Conservation (phyloP, 2,113 vertebrate genomes). For the Chrysemys picta region DNA sequence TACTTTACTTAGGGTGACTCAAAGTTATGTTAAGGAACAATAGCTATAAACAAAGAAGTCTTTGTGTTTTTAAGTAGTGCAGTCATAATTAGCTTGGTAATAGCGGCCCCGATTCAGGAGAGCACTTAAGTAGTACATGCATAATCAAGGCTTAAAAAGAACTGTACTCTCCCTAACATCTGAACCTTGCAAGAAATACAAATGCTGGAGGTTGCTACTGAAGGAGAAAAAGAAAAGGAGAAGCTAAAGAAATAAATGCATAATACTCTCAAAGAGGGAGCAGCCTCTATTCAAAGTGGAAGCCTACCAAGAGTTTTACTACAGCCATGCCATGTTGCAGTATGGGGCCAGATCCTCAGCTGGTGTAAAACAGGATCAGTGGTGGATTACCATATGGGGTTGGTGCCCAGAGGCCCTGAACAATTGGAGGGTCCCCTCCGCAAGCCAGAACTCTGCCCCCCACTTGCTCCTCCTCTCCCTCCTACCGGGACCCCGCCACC, state of each 20-base stretch:
- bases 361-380: background rate
- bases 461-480: no score
- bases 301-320: background rate
- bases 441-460: no score
- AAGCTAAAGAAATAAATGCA: background rate
- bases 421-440: no score
- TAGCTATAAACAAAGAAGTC: background rate
- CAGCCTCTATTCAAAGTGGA: background rate
- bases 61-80: background rate
- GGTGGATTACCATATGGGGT: no score
- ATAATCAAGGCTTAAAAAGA: background rate
- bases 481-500: no score
- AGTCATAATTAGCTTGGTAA: background rate
- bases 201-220: background rate
- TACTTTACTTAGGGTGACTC: conserved; percentile 31
- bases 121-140: fast-evolving
- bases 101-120: background rate
- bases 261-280: background rate
- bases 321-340: background rate
- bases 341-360: background rate
- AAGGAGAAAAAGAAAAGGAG: background rate
- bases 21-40: conserved; percentile 31
- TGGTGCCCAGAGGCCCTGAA: no score
- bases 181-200: background rate
- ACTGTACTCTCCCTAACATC: background rate